Conservation (phyloP, 2,113 vertebrate species). For the Bubalus kerabau region DNA sequence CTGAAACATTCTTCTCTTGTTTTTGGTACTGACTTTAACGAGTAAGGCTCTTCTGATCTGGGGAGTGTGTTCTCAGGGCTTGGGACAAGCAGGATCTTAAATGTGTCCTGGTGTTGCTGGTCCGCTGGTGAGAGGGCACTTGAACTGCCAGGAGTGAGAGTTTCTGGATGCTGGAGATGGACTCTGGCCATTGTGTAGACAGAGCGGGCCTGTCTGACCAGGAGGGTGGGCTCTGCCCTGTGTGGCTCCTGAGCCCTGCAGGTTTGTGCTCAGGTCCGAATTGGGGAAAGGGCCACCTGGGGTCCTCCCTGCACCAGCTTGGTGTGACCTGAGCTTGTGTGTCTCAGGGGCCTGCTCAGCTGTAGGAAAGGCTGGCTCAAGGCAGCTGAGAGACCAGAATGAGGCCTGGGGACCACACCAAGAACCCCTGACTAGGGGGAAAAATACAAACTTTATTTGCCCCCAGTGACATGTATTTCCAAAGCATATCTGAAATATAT, state of each 20-base stretch:
- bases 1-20: not conserved
- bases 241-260: not conserved
- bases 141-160: not conserved
- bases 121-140: not conserved
- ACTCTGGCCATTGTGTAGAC: not conserved
- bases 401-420: not conserved
- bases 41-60: not conserved
- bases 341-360: not conserved
- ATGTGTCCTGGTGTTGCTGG: not conserved
- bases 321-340: not conserved
- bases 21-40: not conserved
- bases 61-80: not conserved
- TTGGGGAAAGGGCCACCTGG: not conserved
- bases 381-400: not conserved
- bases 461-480: slow-evolving; percentile 40
- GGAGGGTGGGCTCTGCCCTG: not conserved
- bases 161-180: not conserved
- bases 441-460: slow-evolving; percentile 55
- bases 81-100: not conserved
- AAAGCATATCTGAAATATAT: slow-evolving; percentile 55
- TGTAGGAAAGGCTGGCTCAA: not conserved
- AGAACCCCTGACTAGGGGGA: slow-evolving; percentile 32
- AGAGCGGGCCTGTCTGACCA: not conserved
- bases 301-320: not conserved
- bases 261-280: not conserved